Percentiles rank a stretch among this genome's conserved stretches.
These are phyloP conservation scores for Megalopta genalis DNA, from an alignment of 1,140 invertebrate genomes.

Conservation along the genomic window DNA sequence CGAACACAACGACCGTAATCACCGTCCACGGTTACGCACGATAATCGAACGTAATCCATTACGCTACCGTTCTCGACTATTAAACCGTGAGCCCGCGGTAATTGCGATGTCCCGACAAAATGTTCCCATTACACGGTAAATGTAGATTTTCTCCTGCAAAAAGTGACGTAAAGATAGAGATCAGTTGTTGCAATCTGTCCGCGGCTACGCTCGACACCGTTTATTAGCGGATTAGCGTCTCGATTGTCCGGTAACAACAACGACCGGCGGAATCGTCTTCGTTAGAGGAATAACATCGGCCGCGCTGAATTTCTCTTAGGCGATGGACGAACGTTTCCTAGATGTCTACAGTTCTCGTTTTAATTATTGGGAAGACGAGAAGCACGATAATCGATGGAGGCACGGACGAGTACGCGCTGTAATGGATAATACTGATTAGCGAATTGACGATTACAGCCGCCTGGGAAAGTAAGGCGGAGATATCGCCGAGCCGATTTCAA, in stretches of 20 bases:
- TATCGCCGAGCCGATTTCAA: no score
- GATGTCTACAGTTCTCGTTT: neutral
- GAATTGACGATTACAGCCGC: no score
- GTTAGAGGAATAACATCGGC: neutral
- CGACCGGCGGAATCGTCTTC: neutral
- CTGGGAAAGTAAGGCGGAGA: no score
- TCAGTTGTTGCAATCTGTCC: neutral
- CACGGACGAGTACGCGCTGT: neutral
- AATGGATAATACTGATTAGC: no score
- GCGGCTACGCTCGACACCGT: neutral
- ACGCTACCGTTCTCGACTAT: neutral
- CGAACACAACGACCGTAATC: no score
- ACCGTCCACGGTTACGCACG: constrained; percentile 1
- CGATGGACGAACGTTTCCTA: neutral
- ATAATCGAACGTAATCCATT: constrained; percentile 24
- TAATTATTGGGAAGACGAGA: neutral
- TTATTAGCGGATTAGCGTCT: neutral
- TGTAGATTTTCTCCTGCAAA: constrained; percentile 2
- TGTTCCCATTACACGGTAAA: constrained; percentile 4
- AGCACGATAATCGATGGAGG: neutral
- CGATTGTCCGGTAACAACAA: neutral
- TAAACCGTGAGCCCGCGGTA: neutral
- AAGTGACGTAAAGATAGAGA: neutral
- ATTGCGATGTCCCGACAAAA: constrained; percentile 16
- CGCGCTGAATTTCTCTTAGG: neutral